Percentiles rank a stretch among this genome's conserved stretches.
Evolutionary conservation across 2,888 invertebrate species (phyloP).

Genomic region (Sinotaia quadrata): DNA sequence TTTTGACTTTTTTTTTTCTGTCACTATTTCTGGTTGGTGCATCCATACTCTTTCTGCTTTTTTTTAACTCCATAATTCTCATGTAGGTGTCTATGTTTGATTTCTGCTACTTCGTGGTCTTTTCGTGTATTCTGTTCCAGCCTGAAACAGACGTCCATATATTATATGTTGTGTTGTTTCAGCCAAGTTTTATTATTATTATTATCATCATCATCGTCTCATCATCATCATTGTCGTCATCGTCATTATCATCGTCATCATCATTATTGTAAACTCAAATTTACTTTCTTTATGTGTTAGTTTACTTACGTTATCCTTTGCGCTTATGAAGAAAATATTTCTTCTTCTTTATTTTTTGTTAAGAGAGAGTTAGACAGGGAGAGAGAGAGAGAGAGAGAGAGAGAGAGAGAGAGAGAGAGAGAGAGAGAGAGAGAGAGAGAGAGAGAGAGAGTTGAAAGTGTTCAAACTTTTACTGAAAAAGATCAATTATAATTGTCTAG

Average conservation of each 20-base stretch:
- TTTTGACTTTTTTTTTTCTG: too few species aligned
- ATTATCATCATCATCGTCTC: constrained; percentile 7
- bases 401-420: constrained; percentile 4
- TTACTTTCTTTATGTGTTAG: not conserved
- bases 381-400: constrained; percentile 19
- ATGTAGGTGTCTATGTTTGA: too few species aligned
- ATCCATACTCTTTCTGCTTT: too few species aligned
- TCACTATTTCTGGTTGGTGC: too few species aligned
- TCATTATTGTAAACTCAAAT: too few species aligned
- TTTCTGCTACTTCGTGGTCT: not conserved
- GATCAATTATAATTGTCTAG: not conserved
- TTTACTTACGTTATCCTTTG: too few species aligned
- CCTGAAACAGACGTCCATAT: not conserved
- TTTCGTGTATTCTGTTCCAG: not conserved
- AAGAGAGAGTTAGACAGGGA: constrained; percentile 1
- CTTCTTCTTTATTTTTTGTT: too few species aligned
- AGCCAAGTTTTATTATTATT: not conserved
- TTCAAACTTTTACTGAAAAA: not conserved
- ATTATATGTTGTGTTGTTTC: not conserved
- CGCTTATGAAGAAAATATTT: too few species aligned
- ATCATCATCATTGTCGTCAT: too few species aligned
- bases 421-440: not conserved
- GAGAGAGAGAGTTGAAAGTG: not conserved
- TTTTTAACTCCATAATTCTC: too few species aligned
- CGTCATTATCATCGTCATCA: too few species aligned